These are phyloP conservation scores for Diaprepes abbreviatus DNA, from an alignment of 2,888 invertebrate genomes.

Conservation along the genomic window DNA sequence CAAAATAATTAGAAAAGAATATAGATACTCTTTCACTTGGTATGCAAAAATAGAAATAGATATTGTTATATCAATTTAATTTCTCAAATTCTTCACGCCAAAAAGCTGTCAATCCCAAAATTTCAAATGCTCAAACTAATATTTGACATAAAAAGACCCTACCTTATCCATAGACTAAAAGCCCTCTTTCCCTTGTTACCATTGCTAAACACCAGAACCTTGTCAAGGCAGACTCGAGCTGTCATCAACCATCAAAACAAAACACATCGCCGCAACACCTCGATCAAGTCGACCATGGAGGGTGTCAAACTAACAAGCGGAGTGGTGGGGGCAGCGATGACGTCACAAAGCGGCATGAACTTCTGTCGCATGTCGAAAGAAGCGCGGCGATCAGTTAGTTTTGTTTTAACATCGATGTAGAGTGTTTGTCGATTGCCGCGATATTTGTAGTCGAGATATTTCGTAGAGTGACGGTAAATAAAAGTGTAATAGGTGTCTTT, in stretches of 20 bases:
- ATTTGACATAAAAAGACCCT: conserved; percentile 1
- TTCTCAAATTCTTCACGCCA: no score
- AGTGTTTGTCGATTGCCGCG: neutral
- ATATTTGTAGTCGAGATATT: neutral
- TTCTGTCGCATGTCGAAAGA: conserved; percentile 48
- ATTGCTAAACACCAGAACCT: conserved; percentile 18
- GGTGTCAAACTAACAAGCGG: conserved; percentile 64
- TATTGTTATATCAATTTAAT: no score
- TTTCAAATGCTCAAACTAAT: no score
- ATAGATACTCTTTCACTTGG: no score
- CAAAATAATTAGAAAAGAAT: no score
- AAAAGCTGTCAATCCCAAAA: no score
- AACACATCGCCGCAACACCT: conserved; percentile 66
- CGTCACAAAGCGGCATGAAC: conserved; percentile 58
- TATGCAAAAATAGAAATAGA: no score
- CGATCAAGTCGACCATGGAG: conserved; percentile 65
- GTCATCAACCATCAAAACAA: conserved; percentile 67
- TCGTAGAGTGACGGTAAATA: conserved; percentile 5
- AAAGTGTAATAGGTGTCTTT: neutral
- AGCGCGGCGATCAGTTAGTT: conserved; percentile 51
- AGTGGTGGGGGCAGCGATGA: conserved; percentile 56
- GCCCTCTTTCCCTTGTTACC: neutral
- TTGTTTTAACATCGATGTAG: conserved; percentile 29
- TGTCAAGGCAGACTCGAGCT: conserved; percentile 44
- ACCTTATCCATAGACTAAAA: neutral